Evolutionary conservation across 2,888 invertebrate species (phyloP).

Genomic region (Panopea generosa): DNA sequence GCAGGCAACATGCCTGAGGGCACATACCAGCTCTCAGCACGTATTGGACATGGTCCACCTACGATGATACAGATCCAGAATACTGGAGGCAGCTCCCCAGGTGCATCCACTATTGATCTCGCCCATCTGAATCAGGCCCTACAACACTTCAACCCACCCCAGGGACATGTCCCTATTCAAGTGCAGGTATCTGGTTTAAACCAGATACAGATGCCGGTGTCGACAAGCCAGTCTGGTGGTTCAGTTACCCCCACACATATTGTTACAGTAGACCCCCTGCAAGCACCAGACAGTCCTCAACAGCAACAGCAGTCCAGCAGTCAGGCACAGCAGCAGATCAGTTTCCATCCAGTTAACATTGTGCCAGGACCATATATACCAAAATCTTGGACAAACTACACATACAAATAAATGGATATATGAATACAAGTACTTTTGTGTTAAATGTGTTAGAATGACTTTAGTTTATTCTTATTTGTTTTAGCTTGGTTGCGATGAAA

Average conservation of each 20-base stretch:
- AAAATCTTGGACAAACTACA: conserved; percentile 43
- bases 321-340: conserved; percentile 19
- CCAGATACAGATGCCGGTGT: conserved; percentile 48
- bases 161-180: conserved; percentile 54
- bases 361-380: conserved; percentile 37
- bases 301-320: not conserved
- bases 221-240: conserved; percentile 33
- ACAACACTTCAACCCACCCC: conserved; percentile 64
- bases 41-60: conserved; percentile 56
- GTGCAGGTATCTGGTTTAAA: conserved; percentile 50
- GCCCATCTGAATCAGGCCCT: conserved; percentile 76
- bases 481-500: too few relatives aligned
- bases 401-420: conserved; percentile 23
- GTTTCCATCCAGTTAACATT: conserved; percentile 32
- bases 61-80: conserved; percentile 72
- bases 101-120: conserved; percentile 77
- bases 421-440: too few relatives aligned
- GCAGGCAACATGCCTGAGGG: conserved; percentile 37
- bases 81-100: conserved; percentile 35
- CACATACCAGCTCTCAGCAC: conserved; percentile 57
- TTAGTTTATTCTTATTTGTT: too few relatives aligned
- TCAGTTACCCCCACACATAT: conserved; percentile 23
- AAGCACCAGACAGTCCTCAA: not conserved
- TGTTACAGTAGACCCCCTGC: conserved; percentile 30
- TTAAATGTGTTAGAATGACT: too few relatives aligned